These are phyloP conservation scores for Haliclystus octoradiatus DNA, from an alignment of 30 jellyfish, hydroid and myxozoan species.

Conservation along the genomic window DNA sequence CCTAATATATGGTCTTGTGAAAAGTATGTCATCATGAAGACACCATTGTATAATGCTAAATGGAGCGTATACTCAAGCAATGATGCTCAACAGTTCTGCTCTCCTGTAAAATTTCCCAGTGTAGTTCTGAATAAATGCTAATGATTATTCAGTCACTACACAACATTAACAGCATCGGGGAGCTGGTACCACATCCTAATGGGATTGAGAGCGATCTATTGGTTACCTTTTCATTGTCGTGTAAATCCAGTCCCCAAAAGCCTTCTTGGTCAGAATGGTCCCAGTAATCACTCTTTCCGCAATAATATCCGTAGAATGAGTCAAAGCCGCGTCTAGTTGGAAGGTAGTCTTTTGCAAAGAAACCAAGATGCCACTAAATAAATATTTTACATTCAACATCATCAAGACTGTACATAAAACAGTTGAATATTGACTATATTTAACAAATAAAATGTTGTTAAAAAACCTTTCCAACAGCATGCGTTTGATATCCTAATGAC, in stretches of 20 bases:
- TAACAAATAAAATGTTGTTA: too few species aligned
- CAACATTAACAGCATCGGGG: conserved; percentile 1
- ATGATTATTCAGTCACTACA: not conserved
- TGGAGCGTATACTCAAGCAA: too few species aligned
- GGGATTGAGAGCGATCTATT: not conserved
- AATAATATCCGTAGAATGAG: conserved; percentile 76
- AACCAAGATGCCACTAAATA: conserved; percentile 84
- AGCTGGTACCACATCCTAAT: too few species aligned
- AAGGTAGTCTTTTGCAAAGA: conserved; percentile 56
- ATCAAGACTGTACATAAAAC: too few species aligned
- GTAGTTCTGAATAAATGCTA: not conserved
- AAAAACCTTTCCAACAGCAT: conserved; percentile 94
- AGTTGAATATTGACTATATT: too few species aligned
- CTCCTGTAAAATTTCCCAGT: too few species aligned
- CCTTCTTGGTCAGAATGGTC: conserved; percentile 52
- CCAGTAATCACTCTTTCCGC: too few species aligned
- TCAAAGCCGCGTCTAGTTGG: conserved; percentile 93
- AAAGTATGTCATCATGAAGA: too few species aligned
- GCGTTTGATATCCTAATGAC: conserved; percentile 59
- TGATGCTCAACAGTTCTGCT: too few species aligned
- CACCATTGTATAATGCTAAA: too few species aligned
- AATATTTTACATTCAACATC: too few species aligned
- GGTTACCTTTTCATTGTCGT: conserved; percentile 50
- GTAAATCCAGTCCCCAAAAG: conserved; percentile 87
- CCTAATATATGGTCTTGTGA: too few species aligned